Percentiles rank a stretch among this genome's conserved stretches.
Evolutionary conservation across 1,140 invertebrate genomes (phyloP).

Genomic region (Nebria ingens): DNA sequence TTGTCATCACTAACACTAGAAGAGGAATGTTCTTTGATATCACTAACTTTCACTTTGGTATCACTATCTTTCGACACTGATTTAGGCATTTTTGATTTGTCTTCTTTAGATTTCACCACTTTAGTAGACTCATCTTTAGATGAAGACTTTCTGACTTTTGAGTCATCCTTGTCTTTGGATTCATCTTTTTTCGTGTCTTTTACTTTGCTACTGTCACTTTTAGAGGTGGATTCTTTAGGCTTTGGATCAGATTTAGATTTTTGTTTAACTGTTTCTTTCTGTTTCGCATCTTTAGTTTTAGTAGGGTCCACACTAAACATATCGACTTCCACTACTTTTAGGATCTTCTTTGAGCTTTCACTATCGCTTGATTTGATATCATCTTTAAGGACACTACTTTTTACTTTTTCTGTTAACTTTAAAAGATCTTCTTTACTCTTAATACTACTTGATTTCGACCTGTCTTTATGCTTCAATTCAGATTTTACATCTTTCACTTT

Average conservation of each 20-base stretch:
- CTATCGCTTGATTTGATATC: background rate
- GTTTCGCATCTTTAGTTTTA: background rate
- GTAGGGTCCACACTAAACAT: background rate
- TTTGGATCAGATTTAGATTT: background rate
- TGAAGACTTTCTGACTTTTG: conserved; percentile 5
- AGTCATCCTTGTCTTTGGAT: background rate
- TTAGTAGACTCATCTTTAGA: conserved; percentile 33
- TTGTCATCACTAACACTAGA: background rate
- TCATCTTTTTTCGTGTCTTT: background rate
- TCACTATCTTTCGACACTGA: background rate
- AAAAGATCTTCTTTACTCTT: too few relatives aligned
- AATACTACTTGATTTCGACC: too few relatives aligned
- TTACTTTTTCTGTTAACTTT: background rate
- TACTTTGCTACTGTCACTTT: conserved; percentile 8
- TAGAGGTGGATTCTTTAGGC: background rate
- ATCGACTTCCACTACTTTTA: background rate
- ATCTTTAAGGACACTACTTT: background rate
- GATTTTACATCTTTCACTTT: background rate
- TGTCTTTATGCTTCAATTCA: background rate
- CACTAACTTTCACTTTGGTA: background rate
- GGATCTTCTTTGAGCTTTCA: background rate
- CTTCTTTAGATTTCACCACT: conserved; percentile 22
- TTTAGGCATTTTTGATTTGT: conserved; percentile 16
- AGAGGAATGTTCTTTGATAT: background rate
- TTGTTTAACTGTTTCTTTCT: background rate